Evolutionary conservation across 2,888 invertebrate species (phyloP).

Genomic region (Abscondita cerata): DNA sequence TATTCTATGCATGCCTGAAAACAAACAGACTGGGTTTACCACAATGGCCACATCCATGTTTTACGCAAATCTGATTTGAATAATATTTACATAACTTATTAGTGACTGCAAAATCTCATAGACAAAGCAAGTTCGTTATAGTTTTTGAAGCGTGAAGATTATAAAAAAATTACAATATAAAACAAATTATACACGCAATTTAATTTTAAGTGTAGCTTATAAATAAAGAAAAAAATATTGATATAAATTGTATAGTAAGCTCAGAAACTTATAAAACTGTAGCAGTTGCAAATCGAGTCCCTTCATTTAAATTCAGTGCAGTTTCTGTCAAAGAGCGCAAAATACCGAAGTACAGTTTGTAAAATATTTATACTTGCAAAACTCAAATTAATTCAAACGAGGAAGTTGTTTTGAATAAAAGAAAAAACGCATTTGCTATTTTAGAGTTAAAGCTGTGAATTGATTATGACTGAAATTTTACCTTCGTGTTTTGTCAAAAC

Average conservation of each 20-base stretch:
- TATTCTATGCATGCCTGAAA: conserved; percentile 17
- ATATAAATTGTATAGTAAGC: no score
- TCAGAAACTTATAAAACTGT: neutral
- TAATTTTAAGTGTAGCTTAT: no score
- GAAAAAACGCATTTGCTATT: neutral
- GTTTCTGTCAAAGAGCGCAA: conserved; percentile 16
- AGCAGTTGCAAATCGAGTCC: conserved; percentile 22
- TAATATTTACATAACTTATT: conserved; percentile 24
- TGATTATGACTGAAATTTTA: no score
- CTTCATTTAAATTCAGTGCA: conserved; percentile 23
- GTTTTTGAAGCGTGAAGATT: no score
- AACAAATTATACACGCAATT: no score
- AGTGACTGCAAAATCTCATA: neutral
- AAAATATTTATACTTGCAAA: conserved; percentile 27
- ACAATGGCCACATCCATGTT: conserved; percentile 20
- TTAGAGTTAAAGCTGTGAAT: no score
- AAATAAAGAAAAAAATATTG: no score
- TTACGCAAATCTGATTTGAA: conserved; percentile 23
- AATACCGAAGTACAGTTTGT: conserved; percentile 18
- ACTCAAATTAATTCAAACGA: neutral
- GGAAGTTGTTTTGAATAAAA: neutral
- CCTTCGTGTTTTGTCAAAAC: no score
- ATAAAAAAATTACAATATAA: no score
- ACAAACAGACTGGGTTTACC: conserved; percentile 26
- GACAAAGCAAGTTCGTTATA: no score